Evolutionary conservation across 2,113 vertebrate species (phyloP).

Genomic region (Microtus pennsylvanicus): DNA sequence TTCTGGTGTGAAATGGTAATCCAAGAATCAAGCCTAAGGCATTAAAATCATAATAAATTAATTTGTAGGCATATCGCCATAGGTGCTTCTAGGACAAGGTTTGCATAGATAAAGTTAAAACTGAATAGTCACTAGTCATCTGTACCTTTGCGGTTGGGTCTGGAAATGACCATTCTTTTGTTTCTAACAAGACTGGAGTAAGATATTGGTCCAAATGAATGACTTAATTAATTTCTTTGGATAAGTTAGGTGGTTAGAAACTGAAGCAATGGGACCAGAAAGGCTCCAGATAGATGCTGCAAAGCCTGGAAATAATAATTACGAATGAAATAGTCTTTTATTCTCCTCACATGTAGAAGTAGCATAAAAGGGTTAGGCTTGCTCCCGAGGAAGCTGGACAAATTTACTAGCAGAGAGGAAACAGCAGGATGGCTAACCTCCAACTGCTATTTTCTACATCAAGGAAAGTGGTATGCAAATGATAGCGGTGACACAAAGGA

Average conservation of each 20-base stretch:
- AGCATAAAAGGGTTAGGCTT: not conserved
- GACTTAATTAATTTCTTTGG: slow-evolving; percentile 40
- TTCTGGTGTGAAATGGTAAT: slow-evolving; percentile 76
- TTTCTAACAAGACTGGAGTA: slow-evolving; percentile 43
- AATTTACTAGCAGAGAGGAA: slow-evolving; percentile 51
- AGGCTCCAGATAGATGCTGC: not conserved
- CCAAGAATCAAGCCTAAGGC: slow-evolving; percentile 60
- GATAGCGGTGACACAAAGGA: slow-evolving; percentile 24
- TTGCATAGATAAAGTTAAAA: slow-evolving; percentile 21
- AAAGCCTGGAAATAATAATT: slow-evolving; percentile 56
- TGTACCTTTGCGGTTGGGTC: not conserved
- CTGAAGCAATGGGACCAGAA: slow-evolving; percentile 43
- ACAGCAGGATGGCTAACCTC: slow-evolving; percentile 47
- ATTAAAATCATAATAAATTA: slow-evolving; percentile 59
- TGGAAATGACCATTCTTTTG: slow-evolving; percentile 38
- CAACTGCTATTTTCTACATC: slow-evolving; percentile 18
- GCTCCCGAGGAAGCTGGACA: slow-evolving; percentile 21
- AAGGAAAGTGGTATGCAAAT: slow-evolving; percentile 63
- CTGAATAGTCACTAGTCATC: slow-evolving; percentile 29
- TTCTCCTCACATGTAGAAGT: slow-evolving; percentile 23
- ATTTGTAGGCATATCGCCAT: slow-evolving; percentile 44
- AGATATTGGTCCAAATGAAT: slow-evolving; percentile 37
- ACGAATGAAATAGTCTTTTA: slow-evolving; percentile 42
- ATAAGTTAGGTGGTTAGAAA: slow-evolving; percentile 14
- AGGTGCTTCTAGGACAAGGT: slow-evolving; percentile 53